phyloP scores from a whole-genome alignment of 2,113 vertebrate genomes.

The Spea multiplicata region DNA sequence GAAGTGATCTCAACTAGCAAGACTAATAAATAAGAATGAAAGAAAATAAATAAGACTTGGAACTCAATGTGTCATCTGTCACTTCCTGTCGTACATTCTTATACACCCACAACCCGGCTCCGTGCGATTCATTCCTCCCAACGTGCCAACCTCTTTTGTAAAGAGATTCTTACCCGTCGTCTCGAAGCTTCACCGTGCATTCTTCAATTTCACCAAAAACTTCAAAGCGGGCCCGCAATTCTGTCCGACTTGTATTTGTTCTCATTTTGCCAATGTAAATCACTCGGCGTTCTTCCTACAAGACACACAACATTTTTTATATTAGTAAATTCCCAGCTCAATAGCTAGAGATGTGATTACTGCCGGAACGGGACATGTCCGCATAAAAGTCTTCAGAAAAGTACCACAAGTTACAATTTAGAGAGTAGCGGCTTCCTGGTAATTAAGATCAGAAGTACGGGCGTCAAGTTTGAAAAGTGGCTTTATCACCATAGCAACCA shows the following conservation, averaged over 20 bases:
- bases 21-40: constrained; percentile 71
- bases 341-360: no score
- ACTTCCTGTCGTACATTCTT: constrained; percentile 54
- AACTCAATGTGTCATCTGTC: constrained; percentile 66
- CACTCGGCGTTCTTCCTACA: constrained; percentile 92
- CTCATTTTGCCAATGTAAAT: constrained; percentile 94
- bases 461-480: no score
- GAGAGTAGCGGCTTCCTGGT: no score
- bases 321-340: no score
- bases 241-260: constrained; percentile 84
- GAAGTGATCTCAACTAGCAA: constrained; percentile 69
- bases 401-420: no score
- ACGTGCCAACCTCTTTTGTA: constrained; percentile 57
- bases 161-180: constrained; percentile 87
- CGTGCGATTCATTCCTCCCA: constrained; percentile 54
- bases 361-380: no score
- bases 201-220: constrained; percentile 99
- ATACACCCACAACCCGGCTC: constrained; percentile 56
- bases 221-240: constrained; percentile 96
- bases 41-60: constrained; percentile 70
- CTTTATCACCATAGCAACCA: no score
- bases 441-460: no score
- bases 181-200: constrained; percentile 90
- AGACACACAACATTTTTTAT: not conserved
- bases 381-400: no score